phyloP scores from a whole-genome alignment of 2,797 vertebrate species.

The Leptodactylus fallax region DNA sequence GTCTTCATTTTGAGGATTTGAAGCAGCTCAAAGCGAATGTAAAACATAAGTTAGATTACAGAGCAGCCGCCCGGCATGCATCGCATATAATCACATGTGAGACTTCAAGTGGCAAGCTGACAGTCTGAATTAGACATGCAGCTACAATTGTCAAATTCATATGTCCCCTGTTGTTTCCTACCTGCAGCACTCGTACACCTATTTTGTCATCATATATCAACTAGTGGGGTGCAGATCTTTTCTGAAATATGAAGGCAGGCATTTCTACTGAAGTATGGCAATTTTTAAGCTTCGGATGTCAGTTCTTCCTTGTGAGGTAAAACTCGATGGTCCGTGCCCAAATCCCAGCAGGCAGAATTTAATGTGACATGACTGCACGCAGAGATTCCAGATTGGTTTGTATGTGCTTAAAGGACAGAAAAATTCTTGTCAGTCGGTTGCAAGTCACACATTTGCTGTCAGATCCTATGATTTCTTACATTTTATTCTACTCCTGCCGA shows the following conservation, averaged over 20 bases:
- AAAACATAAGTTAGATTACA: neutral
- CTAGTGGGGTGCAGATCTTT: constrained; percentile 7
- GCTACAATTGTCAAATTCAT: constrained; percentile 28
- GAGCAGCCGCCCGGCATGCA: neutral
- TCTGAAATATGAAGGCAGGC: constrained; percentile 3
- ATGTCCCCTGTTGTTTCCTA: constrained; percentile 21
- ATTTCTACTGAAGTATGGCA: constrained; percentile 12
- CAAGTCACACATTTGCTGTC: constrained; percentile 56
- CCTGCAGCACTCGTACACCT: neutral
- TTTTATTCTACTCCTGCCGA: constrained; percentile 44
- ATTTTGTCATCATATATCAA: constrained; percentile 39
- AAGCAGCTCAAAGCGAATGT: neutral
- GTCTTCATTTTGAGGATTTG: neutral
- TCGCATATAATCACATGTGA: constrained; percentile 9
- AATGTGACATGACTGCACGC: constrained; percentile 60
- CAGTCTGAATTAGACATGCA: neutral
- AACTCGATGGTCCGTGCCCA: constrained; percentile 54
- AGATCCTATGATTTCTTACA: constrained; percentile 50
- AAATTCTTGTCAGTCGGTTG: constrained; percentile 45
- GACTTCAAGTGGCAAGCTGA: neutral
- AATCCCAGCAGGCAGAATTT: constrained; percentile 44
- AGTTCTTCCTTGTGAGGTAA: constrained; percentile 47
- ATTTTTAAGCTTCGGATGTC: constrained; percentile 53
- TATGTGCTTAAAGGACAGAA: constrained; percentile 54
- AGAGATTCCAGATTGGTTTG: constrained; percentile 60